Base-by-base conservation (phyloP, 2,113 vertebrate genomes). In the Nanorana parkeri region DNA sequence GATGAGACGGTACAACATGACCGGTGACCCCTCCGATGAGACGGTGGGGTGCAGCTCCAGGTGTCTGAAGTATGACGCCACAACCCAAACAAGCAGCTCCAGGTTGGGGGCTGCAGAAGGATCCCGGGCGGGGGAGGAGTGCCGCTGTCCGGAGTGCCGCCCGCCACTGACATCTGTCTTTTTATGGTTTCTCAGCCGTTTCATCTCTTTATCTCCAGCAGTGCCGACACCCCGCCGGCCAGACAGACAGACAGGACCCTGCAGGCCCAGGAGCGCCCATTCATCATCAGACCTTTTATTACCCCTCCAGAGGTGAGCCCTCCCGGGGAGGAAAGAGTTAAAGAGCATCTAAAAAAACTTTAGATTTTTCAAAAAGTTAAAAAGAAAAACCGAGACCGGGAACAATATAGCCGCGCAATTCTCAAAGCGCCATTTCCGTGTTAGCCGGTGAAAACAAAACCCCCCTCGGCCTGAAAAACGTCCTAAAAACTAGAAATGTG, bases 181-280 rank as follows among this genome's bases (percentile, higher is more conserved):
- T 79, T 79, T 79, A 79, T 68, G 77, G 77, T 21, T 21, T 67
- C 65, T 58, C 51, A 55, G 21, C 28, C 28, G 64, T 56, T 79
- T 79, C 77, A 79, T 79, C 77, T 79, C 64, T 79, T 68, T 79
- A 79, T 68, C 77, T 68, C 51, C 26, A 68, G 65, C 29, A 47
- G 29, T 3, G 10, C 29, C 20, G 66, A 68, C 66, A 28, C 19
- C 56, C 32, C 5, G 41, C 10, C 28, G 73, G 32, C 32, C 32
- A 4, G 72, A 21, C 60, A 23, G 24, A 8, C 77, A 68, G 77
- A 68, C 64, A 79, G 24, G 75, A 77, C 61, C 60, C 75, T 54
- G 17, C 75, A 79, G 28, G 52, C 65, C 64, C 41, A 52, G 41
- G 41, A 32, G 29, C 19, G 13, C 8, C 66, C 66, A 3, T 15